Percentiles rank a stretch among this genome's conserved stretches.
phyloP scores from a whole-genome alignment of 2,888 invertebrate species.

The Diachrysia chrysitis region DNA sequence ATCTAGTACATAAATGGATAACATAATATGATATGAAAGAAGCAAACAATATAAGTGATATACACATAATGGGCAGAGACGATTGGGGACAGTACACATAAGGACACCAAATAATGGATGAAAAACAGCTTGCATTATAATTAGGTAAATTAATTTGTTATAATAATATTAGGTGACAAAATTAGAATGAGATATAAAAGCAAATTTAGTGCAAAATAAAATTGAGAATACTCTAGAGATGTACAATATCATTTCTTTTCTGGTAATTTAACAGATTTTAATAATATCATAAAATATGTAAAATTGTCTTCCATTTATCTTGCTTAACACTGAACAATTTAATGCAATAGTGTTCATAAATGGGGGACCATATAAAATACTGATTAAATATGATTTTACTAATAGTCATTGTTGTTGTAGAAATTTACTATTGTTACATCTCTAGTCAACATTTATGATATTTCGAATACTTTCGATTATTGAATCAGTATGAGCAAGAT shows the following conservation, averaged over 20 bases:
- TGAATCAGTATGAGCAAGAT: slow-evolving; percentile 13
- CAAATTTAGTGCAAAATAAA: slow-evolving; percentile 31
- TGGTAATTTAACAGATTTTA: not conserved
- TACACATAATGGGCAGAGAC: not conserved
- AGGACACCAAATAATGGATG: not conserved
- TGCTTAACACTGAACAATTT: not conserved
- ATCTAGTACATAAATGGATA: slow-evolving; percentile 45
- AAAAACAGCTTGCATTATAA: not conserved
- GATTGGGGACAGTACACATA: not conserved
- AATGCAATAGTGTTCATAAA: not conserved
- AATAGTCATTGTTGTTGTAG: not conserved
- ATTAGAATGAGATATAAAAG: slow-evolving; percentile 11
- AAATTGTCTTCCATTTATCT: not conserved
- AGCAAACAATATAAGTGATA: slow-evolving; percentile 43
- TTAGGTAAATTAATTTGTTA: not conserved
- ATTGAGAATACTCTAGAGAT: slow-evolving; percentile 36
- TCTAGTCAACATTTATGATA: slow-evolving; percentile 29
- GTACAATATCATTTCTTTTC: slow-evolving; percentile 9
- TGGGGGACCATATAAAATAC: not conserved
- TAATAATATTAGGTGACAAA: not conserved
- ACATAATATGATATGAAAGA: slow-evolving; percentile 37
- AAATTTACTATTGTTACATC: slow-evolving; percentile 27
- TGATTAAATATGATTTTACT: not conserved
- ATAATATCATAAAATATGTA: not conserved
- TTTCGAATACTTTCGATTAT: slow-evolving; percentile 7